Base-by-base conservation (phyloP, 1,140 invertebrate genomes). In the Lutraria rhynchaena region DNA sequence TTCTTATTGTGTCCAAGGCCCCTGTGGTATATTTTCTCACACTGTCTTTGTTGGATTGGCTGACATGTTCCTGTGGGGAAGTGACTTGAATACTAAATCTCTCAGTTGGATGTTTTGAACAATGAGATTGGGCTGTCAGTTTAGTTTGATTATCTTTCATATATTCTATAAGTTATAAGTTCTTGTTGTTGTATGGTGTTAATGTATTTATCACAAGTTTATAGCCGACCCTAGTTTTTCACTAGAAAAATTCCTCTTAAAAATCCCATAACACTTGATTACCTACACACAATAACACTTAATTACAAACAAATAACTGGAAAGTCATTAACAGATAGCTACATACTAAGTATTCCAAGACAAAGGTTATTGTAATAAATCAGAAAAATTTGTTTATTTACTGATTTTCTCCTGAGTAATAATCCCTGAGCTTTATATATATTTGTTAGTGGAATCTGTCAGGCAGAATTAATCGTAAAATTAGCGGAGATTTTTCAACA, bases 281-380 rank as follows among this genome's bases (percentile, higher is more conserved):
- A 65, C 24, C 60, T 27, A 13, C n/a, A 22, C 44, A 67, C 75
- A 67, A 77, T 77, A 67, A 77, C 63, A 77, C 75, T 77, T 67
- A 51, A 67, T 77, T 65, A 77, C 75, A 77, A 77, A 77, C 44
- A 53, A 77, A 77, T 61, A 76, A 76, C 44, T 44, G 33, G 73
- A 63, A 41, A 76, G 37, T 49, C 57, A 51, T 61, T 76, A 41
- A 58, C 60, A 7, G 37, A 76, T 76, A 76, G 60, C 37, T 60
- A 76, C 53, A 22, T 73, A 37, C 19, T 13, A 46, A 58, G 17
- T 60, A 60, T 44, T 51, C n/a, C 29, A 35, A 71, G 69, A 55
- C 53, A 55, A 51, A 29, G 44, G 49, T 67, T 27, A 55, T 31
- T 41, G 22, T 29, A 37, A 77, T 77, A 65, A 77, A 77, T 77